A percentile compares a stretch with the other conserved stretches of the same genome.
Evolutionary conservation across 2,888 invertebrate genomes (phyloP).

Genomic region (Aporophyla lueneburgensis): DNA sequence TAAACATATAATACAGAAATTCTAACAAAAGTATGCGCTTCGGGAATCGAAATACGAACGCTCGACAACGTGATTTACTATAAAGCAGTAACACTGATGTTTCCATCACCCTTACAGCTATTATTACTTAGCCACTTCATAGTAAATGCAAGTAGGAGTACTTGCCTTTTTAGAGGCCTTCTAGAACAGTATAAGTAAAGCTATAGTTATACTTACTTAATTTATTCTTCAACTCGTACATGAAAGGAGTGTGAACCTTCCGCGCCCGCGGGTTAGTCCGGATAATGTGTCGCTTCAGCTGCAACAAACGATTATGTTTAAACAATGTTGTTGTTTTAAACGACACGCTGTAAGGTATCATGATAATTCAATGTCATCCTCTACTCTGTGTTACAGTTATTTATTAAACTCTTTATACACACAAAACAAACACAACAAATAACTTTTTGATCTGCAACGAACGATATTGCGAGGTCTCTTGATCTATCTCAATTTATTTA

Average conservation of each 20-base stretch:
- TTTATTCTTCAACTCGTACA: constrained; percentile 67
- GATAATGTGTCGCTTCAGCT: constrained; percentile 28
- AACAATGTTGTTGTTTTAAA: background rate
- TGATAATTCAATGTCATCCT: background rate
- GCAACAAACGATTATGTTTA: constrained; percentile 8
- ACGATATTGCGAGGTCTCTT: background rate
- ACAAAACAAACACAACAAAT: background rate
- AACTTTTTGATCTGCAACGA: background rate
- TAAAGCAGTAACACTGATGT: too few relatives aligned
- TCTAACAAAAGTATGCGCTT: background rate
- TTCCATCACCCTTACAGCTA: too few relatives aligned
- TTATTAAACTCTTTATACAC: background rate
- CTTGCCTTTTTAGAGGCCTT: too few relatives aligned
- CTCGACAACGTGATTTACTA: too few relatives aligned
- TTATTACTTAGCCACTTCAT: too few relatives aligned
- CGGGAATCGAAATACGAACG: too few relatives aligned
- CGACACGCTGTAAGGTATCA: too few relatives aligned
- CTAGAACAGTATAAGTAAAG: background rate
- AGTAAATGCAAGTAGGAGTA: too few relatives aligned
- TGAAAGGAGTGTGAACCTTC: constrained; percentile 30
- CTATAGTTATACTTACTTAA: constrained; percentile 68
- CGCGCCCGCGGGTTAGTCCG: too few relatives aligned
- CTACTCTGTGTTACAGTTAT: too few relatives aligned
- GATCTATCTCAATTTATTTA: background rate
- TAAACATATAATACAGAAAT: background rate